phyloP scores from a whole-genome alignment of 2,113 vertebrate genomes.

The Nansenia antarctica region DNA sequence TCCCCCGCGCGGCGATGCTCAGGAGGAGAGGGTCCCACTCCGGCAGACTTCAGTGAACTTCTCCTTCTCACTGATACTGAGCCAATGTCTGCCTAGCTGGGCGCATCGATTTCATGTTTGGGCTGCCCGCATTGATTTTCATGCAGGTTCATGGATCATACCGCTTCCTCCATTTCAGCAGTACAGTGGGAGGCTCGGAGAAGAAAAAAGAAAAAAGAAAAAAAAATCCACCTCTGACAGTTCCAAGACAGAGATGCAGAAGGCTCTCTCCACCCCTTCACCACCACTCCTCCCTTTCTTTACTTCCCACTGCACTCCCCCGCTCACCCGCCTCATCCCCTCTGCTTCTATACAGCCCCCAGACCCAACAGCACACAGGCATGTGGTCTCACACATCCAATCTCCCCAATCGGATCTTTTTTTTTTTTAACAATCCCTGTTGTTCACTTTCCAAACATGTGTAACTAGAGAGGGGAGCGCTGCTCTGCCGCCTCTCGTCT shows the following conservation, averaged over 20 bases:
- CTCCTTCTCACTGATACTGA: constrained; percentile 25
- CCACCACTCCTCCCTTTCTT: not conserved
- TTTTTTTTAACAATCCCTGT: constrained; percentile 21
- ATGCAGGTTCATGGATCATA: constrained; percentile 67
- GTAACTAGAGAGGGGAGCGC: constrained; percentile 24
- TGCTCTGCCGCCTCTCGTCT: constrained; percentile 3
- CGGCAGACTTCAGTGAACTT: constrained; percentile 19
- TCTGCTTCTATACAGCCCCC: constrained; percentile 20
- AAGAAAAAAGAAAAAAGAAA: too few species aligned
- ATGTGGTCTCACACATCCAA: not conserved
- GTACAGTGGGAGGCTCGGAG: constrained; percentile 56
- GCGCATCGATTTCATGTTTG: constrained; percentile 72
- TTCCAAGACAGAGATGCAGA: constrained; percentile 43
- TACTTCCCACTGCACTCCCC: constrained; percentile 2
- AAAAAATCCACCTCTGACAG: constrained; percentile 67
- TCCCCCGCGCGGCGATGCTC: not conserved
- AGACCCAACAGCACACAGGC: not conserved
- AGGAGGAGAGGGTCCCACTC: constrained; percentile 10
- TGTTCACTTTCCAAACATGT: constrained; percentile 29
- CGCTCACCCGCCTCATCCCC: constrained; percentile 14
- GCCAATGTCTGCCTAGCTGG: constrained; percentile 34
- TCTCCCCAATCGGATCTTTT: constrained; percentile 4
- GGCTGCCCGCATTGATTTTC: constrained; percentile 74
- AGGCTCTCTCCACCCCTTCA: constrained; percentile 11
- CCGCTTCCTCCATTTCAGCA: constrained; percentile 55